Conservation (phyloP, 1,140 invertebrate species). For the Lepidurus arcticus region DNA sequence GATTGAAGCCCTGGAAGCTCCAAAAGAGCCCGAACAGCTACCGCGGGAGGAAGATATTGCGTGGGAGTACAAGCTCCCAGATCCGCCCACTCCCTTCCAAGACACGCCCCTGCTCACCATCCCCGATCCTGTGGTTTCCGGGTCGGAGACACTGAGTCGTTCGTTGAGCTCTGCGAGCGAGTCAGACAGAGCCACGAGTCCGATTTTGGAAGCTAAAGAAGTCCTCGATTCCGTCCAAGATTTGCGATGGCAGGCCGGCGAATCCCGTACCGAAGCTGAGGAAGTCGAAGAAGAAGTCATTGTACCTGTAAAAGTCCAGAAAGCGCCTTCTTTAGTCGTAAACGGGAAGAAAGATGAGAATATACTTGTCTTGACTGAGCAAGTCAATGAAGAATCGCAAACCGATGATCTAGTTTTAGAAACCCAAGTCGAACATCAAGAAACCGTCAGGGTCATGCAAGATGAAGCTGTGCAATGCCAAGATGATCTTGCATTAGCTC, state of each 20-base stretch:
- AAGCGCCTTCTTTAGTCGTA: background rate
- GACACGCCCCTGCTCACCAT: conserved; percentile 40
- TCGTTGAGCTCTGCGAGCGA: background rate
- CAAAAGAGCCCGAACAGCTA: conserved; percentile 26
- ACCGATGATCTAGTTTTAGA: background rate
- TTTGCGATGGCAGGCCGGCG: background rate
- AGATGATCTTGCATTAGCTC: background rate
- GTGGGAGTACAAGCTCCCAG: conserved; percentile 59
- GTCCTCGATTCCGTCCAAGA: background rate
- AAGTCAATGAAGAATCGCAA: conserved; percentile 6
- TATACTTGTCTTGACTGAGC: background rate
- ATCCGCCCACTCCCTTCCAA: conserved; percentile 56
- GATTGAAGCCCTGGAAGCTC: conserved; percentile 23
- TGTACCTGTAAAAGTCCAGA: background rate
- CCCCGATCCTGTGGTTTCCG: background rate
- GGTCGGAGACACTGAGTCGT: background rate
- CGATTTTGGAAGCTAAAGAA: background rate
- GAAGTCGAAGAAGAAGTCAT: conserved; percentile 11
- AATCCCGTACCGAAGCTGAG: background rate
- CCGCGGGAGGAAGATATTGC: conserved; percentile 39
- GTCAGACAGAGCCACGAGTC: background rate
- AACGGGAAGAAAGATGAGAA: background rate
- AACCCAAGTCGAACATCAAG: background rate
- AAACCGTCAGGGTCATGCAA: background rate
- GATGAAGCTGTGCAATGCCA: background rate